A percentile compares a stretch with the other conserved stretches of the same genome.
Conservation (phyloP, 2,888 invertebrate genomes). For the Trypoxylon attenuatum region DNA sequence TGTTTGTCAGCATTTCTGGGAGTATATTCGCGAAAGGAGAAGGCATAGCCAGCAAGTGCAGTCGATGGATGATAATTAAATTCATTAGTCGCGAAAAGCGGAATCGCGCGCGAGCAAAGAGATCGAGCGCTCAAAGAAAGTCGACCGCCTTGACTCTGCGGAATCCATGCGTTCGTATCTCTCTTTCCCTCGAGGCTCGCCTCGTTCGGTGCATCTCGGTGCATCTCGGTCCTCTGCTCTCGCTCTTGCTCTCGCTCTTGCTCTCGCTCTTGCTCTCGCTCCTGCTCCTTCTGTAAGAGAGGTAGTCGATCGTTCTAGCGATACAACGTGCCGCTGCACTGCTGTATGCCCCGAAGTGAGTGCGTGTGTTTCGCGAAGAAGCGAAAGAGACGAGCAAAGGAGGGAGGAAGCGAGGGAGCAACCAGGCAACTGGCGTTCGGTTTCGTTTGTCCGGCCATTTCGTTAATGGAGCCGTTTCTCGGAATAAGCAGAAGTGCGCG, state of each 20-base stretch:
- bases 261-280: too few species aligned
- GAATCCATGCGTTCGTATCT: conserved; percentile 37
- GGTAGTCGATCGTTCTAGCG: conserved; percentile 54
- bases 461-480: conserved; percentile 64
- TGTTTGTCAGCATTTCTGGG: too few species aligned
- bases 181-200: conserved; percentile 5
- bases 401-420: too few species aligned
- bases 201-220: conserved; percentile 12
- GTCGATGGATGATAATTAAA: conserved; percentile 26
- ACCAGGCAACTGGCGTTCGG: conserved; percentile 53
- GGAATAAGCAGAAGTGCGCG: conserved; percentile 54
- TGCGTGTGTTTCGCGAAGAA: conserved; percentile 45
- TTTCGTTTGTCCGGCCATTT: conserved; percentile 62
- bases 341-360: conserved; percentile 14
- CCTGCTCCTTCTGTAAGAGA: conserved; percentile 28
- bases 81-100: conserved; percentile 8
- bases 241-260: too few species aligned
- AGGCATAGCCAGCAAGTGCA: too few species aligned
- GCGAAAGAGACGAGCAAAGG: too few species aligned
- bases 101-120: conserved; percentile 13
- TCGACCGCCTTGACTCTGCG: conserved; percentile 43
- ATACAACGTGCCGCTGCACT: conserved; percentile 32
- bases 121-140: conserved; percentile 41
- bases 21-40: too few species aligned
- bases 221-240: conserved; percentile 9